Conservation (phyloP, 2,113 vertebrate genomes). For the Pollimyrus isidori region DNA sequence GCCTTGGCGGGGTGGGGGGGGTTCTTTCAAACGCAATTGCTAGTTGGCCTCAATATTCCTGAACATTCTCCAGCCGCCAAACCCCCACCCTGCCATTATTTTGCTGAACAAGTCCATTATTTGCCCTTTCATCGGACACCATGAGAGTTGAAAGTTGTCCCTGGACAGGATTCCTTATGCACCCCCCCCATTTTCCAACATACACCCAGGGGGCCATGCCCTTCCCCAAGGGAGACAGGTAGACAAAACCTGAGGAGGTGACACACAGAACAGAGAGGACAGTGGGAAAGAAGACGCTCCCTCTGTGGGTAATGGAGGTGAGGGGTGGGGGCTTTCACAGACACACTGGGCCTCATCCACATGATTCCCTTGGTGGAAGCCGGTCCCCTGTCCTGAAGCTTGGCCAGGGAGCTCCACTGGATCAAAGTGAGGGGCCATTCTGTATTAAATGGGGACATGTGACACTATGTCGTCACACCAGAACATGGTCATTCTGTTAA, state of each 20-base stretch:
- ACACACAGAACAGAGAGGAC: background rate
- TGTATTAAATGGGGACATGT: background rate
- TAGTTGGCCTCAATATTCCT: background rate
- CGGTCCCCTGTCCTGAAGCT: background rate
- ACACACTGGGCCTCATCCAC: background rate
- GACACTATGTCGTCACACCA: background rate
- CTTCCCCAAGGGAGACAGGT: background rate
- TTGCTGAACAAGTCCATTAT: background rate
- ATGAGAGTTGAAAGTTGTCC: background rate
- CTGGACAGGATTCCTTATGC: background rate
- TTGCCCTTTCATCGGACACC: background rate
- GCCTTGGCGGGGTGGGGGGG: background rate
- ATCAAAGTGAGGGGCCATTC: background rate
- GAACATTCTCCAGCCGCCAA: background rate
- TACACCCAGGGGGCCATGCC: background rate
- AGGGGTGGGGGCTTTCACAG: background rate
- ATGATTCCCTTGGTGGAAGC: background rate
- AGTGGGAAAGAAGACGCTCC: background rate
- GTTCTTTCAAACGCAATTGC: background rate
- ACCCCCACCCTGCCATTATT: background rate
- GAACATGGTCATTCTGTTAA: background rate
- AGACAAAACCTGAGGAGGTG: background rate
- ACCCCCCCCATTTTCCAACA: background rate
- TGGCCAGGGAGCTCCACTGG: background rate
- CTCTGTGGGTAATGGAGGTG: background rate